These are phyloP conservation scores for Venusia cambrica DNA, from an alignment of 2,888 invertebrate species.

Conservation along the genomic window DNA sequence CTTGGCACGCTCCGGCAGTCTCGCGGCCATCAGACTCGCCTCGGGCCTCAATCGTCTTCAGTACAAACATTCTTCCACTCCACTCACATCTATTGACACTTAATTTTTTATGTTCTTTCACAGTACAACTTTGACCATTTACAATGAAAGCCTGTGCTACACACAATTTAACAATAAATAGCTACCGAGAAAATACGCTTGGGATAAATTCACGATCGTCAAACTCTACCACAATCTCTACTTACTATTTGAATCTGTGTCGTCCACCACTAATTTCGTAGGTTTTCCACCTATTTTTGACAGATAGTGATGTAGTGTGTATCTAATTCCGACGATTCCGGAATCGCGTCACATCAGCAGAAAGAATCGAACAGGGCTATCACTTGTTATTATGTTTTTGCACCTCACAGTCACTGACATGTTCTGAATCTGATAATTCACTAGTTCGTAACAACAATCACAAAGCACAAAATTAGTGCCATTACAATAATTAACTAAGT, in stretches of 20 bases:
- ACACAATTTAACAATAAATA: too few species aligned
- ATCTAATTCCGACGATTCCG: constrained; percentile 61
- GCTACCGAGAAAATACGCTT: too few species aligned
- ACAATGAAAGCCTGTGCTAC: constrained; percentile 1
- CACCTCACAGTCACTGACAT: constrained; percentile 66
- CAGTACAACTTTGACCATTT: constrained; percentile 14
- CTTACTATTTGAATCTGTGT: constrained; percentile 78
- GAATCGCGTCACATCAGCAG: constrained; percentile 52
- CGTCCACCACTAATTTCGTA: constrained; percentile 73
- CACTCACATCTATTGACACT: constrained; percentile 43
- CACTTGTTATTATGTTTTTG: constrained; percentile 48
- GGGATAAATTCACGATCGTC: too few species aligned
- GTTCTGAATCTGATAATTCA: constrained; percentile 55
- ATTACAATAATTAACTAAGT: constrained; percentile 73
- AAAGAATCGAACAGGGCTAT: constrained; percentile 60
- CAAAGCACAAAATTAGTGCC: constrained; percentile 70
- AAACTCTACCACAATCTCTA: constrained; percentile 52
- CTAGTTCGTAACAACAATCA: constrained; percentile 72
- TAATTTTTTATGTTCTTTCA: constrained; percentile 17
- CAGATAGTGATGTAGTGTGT: constrained; percentile 63
- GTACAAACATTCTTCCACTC: constrained; percentile 61
- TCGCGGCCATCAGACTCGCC: constrained; percentile 64
- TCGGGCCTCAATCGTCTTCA: constrained; percentile 59
- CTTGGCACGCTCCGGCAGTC: constrained; percentile 79
- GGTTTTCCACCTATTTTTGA: constrained; percentile 70